phyloP scores from a whole-genome alignment of 2,888 invertebrate species.

The Onchidella celtica region DNA sequence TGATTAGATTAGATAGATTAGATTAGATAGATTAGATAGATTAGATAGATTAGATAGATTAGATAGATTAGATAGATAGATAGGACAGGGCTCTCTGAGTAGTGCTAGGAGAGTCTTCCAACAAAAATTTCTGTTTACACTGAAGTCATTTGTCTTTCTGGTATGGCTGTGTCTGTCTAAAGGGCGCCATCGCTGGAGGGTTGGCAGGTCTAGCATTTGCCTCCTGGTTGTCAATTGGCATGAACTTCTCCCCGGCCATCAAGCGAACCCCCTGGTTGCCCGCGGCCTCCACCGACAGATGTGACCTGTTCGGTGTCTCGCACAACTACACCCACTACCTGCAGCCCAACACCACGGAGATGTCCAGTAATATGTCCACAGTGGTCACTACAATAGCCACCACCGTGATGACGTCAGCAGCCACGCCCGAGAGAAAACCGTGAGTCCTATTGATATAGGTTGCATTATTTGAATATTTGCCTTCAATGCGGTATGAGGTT shows the following conservation, averaged over 20 bases:
- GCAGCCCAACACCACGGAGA: neutral
- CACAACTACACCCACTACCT: neutral
- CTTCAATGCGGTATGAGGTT: neutral
- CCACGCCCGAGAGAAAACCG: neutral
- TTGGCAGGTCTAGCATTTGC: constrained; percentile 50
- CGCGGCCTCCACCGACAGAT: constrained; percentile 59
- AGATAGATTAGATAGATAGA: too few relatives aligned
- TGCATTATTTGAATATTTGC: neutral
- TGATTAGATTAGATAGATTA: too few relatives aligned
- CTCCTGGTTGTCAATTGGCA: constrained; percentile 50
- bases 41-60: too few relatives aligned
- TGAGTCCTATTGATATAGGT: constrained; percentile 13
- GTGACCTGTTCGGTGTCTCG: constrained; percentile 17
- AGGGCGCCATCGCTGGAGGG: constrained; percentile 60
- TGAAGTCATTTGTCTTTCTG: too few relatives aligned
- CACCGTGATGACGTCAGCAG: neutral
- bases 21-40: too few relatives aligned
- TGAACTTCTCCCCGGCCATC: constrained; percentile 56
- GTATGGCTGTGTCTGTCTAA: too few relatives aligned
- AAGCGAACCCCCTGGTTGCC: constrained; percentile 57
- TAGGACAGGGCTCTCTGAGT: too few relatives aligned
- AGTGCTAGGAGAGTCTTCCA: too few relatives aligned
- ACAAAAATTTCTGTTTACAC: too few relatives aligned
- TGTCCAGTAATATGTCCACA: neutral
- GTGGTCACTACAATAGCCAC: neutral